Conservation (phyloP, 2,797 vertebrate species). For the Hirundo rustica region DNA sequence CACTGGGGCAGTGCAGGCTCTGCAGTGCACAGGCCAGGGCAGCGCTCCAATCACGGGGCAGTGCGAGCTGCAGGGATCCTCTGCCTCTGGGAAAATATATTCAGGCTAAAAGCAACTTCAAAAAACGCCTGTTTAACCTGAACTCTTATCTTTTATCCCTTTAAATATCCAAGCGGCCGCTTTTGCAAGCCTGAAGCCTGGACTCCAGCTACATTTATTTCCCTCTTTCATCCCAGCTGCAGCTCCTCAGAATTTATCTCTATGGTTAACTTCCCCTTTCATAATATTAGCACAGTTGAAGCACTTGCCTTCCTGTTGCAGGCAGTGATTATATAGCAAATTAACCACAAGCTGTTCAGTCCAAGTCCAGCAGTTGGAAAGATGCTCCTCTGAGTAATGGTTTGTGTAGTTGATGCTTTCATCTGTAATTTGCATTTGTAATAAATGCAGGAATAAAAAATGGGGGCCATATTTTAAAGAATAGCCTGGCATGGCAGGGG, state of each 20-base stretch:
- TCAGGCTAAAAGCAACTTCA: constrained; percentile 55
- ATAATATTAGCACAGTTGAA: constrained; percentile 81
- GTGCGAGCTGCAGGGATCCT: constrained; percentile 47
- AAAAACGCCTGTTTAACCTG: constrained; percentile 51
- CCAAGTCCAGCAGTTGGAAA: constrained; percentile 78
- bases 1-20: not conserved
- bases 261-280: constrained; percentile 79
- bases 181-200: constrained; percentile 59
- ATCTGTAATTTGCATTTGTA: constrained; percentile 80
- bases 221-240: constrained; percentile 74
- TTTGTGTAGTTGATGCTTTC: constrained; percentile 79
- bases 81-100: not conserved
- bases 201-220: constrained; percentile 65
- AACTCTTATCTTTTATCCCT: constrained; percentile 65
- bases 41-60: not conserved
- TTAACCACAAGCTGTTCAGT: constrained; percentile 84
- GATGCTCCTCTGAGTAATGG: constrained; percentile 81
- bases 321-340: constrained; percentile 83
- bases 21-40: not conserved
- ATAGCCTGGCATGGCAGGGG: constrained; percentile 37
- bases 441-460: constrained; percentile 79
- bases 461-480: constrained; percentile 54
- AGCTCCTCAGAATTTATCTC: constrained; percentile 76
- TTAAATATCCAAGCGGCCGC: constrained; percentile 63
- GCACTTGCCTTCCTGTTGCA: constrained; percentile 76